Evolutionary conservation across 2,113 vertebrate species (phyloP), one percentile per base, ranked within the genome.

Genomic region (Egretta garzetta): DNA sequence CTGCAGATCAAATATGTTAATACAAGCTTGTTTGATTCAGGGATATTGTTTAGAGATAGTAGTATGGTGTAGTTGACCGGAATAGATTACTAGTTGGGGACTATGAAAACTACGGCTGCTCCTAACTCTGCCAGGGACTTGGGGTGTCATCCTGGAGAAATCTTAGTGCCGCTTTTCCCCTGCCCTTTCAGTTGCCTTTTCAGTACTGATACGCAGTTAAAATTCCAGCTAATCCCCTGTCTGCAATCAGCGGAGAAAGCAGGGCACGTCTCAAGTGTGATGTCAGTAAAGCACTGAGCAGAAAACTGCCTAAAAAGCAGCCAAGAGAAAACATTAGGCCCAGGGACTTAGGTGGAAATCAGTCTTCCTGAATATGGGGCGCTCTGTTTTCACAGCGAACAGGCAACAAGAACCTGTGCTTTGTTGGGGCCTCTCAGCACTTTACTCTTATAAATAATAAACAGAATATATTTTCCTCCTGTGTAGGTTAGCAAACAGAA

Each of bases 361-460:
- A 35, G 28, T 45, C 76, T 75, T 60, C 41, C n/a, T 58, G 77
- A 85, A 50, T 58, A 27, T 8, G 28, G 62, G 8, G 2, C 3
- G 0, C 55, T 68, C 43, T 70, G 0, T 97, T 97, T 96, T 62
- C 91, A 45, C 8, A 63, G 56, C n/a, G 55, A 93, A 75, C 26
- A 64, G 45, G 23, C 49, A 85, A 45, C 75, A 85, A 64, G 70
- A 94, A 70, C 53, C 50, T 70, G 13, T 87, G 74, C 62, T 94
- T 89, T 85, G 53, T 5, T 50, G 41, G 27, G 32, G 68, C 66
- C 68, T 88, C 80, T 89, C 84, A 95, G 84, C 93, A 88, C 89
- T 97, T 96, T 76, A 79, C 26, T 76, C 84, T 93, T 85, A 95
- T 94, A 95, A 96, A 97, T 96, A 94, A 97, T 97, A 89, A 94